A percentile compares a stretch with the other conserved stretches of the same genome.
These are phyloP conservation scores for Cuculus canorus DNA, from an alignment of 2,797 vertebrate genomes.

Conservation along the genomic window DNA sequence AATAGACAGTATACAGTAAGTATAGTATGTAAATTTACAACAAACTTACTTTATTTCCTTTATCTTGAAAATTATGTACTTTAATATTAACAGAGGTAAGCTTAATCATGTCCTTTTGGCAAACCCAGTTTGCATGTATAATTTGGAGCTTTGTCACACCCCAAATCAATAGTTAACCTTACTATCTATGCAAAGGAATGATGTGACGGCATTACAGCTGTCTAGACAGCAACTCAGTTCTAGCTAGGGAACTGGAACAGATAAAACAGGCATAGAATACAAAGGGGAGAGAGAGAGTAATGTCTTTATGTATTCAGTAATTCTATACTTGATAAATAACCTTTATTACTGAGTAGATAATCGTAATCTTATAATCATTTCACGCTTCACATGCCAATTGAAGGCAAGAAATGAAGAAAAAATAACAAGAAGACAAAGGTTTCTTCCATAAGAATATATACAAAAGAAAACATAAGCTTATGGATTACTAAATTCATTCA, in stretches of 20 bases:
- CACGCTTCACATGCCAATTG: background rate
- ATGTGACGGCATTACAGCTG: background rate
- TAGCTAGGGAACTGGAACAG: background rate
- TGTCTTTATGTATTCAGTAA: background rate
- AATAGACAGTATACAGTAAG: background rate
- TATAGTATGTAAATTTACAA: background rate
- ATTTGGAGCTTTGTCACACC: background rate
- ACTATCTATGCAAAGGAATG: background rate
- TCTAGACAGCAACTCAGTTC: background rate
- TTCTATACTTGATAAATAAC: background rate
- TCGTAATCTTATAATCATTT: background rate
- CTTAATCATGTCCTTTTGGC: background rate
- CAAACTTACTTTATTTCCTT: background rate
- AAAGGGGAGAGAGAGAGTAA: background rate
- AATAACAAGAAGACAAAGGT: background rate
- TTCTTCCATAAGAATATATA: background rate
- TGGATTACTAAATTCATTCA: background rate
- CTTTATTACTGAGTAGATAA: background rate
- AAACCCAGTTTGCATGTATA: background rate
- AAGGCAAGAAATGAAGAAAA: conserved; percentile 26
- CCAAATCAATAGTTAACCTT: conserved; percentile 11
- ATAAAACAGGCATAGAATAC: background rate
- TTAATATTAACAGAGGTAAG: background rate
- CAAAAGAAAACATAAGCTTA: background rate
- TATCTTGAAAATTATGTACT: background rate